A percentile compares a stretch with the other conserved stretches of the same genome.
phyloP scores from a whole-genome alignment of 1,140 invertebrate species.

The Lordiphosa collinella region DNA sequence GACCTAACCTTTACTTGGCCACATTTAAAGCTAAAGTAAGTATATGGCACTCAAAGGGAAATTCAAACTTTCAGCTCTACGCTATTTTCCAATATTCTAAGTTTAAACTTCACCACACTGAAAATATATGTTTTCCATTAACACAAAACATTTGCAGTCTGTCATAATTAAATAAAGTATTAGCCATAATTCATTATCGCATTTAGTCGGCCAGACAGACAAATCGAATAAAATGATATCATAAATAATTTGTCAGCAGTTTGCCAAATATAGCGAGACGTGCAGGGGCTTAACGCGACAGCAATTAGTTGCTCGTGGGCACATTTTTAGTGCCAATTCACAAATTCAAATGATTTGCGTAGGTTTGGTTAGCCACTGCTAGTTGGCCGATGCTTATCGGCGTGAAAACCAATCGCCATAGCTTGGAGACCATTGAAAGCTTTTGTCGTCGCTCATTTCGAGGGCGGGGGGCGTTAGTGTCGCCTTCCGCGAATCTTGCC shows the following conservation, averaged over 20 bases:
- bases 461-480: slow-evolving; percentile 8
- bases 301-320: slow-evolving; percentile 68
- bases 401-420: slow-evolving; percentile 41
- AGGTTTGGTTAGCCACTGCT: slow-evolving; percentile 9
- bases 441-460: slow-evolving; percentile 63
- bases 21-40: too few relatives aligned
- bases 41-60: too few relatives aligned
- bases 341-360: slow-evolving; percentile 41
- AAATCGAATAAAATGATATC: slow-evolving; percentile 46
- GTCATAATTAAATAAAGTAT: slow-evolving; percentile 35
- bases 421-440: slow-evolving; percentile 52
- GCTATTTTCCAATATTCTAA: too few relatives aligned
- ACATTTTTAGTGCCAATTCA: slow-evolving; percentile 27
- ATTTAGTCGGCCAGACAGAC: slow-evolving; percentile 23
- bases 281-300: slow-evolving; percentile 38
- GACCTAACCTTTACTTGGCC: too few relatives aligned
- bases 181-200: slow-evolving; percentile 60
- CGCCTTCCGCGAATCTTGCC: slow-evolving; percentile 46
- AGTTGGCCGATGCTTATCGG: slow-evolving; percentile 48
- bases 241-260: slow-evolving; percentile 73
- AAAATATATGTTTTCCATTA: slow-evolving; percentile 22
- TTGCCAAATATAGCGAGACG: slow-evolving; percentile 34
- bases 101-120: too few relatives aligned
- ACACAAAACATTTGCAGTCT: slow-evolving; percentile 12
- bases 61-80: too few relatives aligned